Evolutionary conservation across 2,888 invertebrate species (phyloP).

Genomic region (Cryptophagus acutangulus): DNA sequence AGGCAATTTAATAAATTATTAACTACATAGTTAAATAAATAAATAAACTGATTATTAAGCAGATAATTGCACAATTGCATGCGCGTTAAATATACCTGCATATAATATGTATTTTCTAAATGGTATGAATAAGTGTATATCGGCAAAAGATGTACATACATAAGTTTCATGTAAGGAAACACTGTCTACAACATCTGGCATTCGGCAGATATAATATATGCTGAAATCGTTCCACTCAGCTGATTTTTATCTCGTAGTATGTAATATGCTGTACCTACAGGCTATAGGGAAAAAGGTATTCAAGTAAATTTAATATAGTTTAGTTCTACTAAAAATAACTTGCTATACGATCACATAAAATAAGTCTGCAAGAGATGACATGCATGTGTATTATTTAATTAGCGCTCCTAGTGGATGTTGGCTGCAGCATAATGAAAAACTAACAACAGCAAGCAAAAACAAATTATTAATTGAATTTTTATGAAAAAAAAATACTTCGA

Average conservation of each 20-base stretch:
- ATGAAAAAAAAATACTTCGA: not conserved
- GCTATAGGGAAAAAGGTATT: conserved; percentile 5
- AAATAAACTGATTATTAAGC: too few relatives aligned
- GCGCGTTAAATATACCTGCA: too few relatives aligned
- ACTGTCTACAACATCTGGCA: conserved; percentile 22
- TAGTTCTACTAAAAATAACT: conserved; percentile 3
- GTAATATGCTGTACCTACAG: conserved; percentile 4
- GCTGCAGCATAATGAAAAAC: not conserved
- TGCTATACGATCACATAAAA: too few relatives aligned
- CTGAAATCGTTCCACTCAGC: conserved; percentile 20
- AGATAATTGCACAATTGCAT: too few relatives aligned
- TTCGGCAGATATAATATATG: conserved; percentile 20
- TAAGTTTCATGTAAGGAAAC: conserved; percentile 6
- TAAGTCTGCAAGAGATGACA: too few relatives aligned
- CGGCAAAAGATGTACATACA: conserved; percentile 4
- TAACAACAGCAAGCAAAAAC: not conserved
- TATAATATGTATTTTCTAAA: too few relatives aligned
- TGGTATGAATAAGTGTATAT: not conserved
- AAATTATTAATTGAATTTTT: not conserved
- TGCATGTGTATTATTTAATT: too few relatives aligned
- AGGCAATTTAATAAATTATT: too few relatives aligned
- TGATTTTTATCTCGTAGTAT: conserved; percentile 14
- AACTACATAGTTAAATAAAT: too few relatives aligned
- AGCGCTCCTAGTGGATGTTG: too few relatives aligned
- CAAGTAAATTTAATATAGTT: conserved; percentile 6